Percentiles rank a stretch among this genome's conserved stretches.
These are phyloP conservation scores for Phyllotreta cruciferae DNA, from an alignment of 2,888 invertebrate genomes.

Conservation along the genomic window DNA sequence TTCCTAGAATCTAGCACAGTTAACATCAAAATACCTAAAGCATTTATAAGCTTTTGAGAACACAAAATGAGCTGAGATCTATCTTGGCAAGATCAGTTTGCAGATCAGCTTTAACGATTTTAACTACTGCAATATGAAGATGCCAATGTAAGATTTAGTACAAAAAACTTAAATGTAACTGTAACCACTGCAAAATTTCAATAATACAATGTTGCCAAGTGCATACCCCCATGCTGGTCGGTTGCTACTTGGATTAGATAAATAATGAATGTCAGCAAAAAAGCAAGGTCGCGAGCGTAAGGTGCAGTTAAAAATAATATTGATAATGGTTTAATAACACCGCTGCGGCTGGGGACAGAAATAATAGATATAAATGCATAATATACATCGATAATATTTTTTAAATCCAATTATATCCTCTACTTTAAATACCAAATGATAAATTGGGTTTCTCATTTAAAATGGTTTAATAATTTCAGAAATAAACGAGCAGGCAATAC, in stretches of 20 bases:
- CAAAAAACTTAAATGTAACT: neutral
- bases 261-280: slow-evolving; percentile 25
- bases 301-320: slow-evolving; percentile 25
- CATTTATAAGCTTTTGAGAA: no score
- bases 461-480: neutral
- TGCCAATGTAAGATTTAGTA: neutral
- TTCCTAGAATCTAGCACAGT: no score
- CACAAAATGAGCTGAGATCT: no score
- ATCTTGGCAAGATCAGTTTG: no score
- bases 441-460: neutral
- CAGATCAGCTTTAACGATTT: no score
- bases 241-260: slow-evolving; percentile 29
- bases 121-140: no score
- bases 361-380: slow-evolving; percentile 4
- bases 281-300: slow-evolving; percentile 24
- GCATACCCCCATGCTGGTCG: slow-evolving; percentile 10
- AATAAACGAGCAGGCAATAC: neutral
- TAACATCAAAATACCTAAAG: no score
- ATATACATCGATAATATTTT: neutral
- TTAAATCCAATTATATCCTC: neutral
- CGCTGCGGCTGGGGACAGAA: slow-evolving; percentile 9
- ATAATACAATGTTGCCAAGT: slow-evolving; percentile 8
- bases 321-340: slow-evolving; percentile 18
- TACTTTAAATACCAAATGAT: neutral
- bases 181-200: slow-evolving; percentile 1